Percentiles rank a stretch among this genome's conserved stretches.
Conservation (phyloP, 1,140 invertebrate genomes). For the Drosophila santomea region DNA sequence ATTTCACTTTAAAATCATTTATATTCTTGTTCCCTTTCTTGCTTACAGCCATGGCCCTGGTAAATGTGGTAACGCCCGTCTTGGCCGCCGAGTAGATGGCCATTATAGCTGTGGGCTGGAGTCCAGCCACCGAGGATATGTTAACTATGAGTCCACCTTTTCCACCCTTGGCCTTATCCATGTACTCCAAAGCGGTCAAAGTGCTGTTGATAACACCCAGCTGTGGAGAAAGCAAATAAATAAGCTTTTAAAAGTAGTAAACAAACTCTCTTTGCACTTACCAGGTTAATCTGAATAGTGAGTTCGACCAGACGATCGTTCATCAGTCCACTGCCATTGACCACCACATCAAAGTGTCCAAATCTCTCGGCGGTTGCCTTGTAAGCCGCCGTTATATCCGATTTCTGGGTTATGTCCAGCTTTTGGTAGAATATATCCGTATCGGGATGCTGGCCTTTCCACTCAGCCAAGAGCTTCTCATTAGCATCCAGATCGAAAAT, state of each 20-base stretch:
- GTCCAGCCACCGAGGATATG: conserved; percentile 87
- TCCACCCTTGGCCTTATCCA: conserved; percentile 87
- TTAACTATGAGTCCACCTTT: conserved; percentile 88
- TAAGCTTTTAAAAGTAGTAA: background rate
- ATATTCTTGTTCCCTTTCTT: background rate
- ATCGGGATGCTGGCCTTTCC: conserved; percentile 25
- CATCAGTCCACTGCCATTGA: conserved; percentile 72
- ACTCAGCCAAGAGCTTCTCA: conserved; percentile 30
- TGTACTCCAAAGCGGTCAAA: conserved; percentile 68
- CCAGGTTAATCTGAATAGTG: conserved; percentile 67
- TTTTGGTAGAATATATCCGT: conserved; percentile 49
- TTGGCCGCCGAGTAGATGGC: conserved; percentile 86
- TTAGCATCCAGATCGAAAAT: conserved; percentile 63
- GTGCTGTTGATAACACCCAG: conserved; percentile 67
- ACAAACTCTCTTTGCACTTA: conserved; percentile 2
- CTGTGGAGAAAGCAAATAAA: conserved; percentile 2
- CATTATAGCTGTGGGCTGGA: conserved; percentile 67
- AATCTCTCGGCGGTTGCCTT: conserved; percentile 43
- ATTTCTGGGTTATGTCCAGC: conserved; percentile 65
- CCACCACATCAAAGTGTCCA: conserved; percentile 66
- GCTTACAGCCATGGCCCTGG: conserved; percentile 71
- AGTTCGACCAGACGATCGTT: conserved; percentile 56
- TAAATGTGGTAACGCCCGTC: conserved; percentile 85
- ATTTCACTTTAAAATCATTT: background rate
- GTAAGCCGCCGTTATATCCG: conserved; percentile 59